Percentiles rank a stretch among this genome's conserved stretches.
Evolutionary conservation across 2,113 vertebrate species (phyloP).

Genomic region (Ia io): DNA sequence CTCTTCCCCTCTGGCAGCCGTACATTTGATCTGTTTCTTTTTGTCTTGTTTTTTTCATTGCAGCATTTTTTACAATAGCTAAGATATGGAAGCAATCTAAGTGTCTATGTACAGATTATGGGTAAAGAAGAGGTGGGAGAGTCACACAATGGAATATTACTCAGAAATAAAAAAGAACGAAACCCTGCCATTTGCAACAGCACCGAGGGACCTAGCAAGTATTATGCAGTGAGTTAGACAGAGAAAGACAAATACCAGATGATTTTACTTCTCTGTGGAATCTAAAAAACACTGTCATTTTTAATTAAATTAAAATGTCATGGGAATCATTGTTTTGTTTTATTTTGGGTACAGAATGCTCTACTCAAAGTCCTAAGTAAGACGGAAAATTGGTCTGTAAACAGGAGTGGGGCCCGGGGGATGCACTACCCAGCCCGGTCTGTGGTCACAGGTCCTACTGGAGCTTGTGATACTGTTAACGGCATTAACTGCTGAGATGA

Average conservation of each 20-base stretch:
- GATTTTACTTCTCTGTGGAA: neutral
- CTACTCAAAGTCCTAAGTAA: neutral
- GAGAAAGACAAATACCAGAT: neutral
- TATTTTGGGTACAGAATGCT: neutral
- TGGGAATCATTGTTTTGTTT: neutral
- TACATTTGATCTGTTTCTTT: too few species aligned
- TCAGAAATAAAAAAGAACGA: neutral
- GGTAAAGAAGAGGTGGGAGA: neutral
- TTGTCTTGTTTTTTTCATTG: neutral
- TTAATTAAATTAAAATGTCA: neutral
- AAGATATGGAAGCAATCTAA: neutral
- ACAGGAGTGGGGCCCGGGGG: conserved; percentile 33
- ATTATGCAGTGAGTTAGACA: neutral
- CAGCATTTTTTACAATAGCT: neutral
- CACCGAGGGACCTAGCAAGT: neutral
- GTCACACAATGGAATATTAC: neutral
- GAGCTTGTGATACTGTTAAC: conserved; percentile 73
- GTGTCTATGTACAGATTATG: neutral
- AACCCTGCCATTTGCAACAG: neutral
- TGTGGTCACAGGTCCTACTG: conserved; percentile 45
- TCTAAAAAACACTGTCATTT: neutral
- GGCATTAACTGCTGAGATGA: conserved; percentile 72
- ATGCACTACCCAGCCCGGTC: conserved; percentile 32
- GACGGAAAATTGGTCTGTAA: neutral
- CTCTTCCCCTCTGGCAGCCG: neutral